Percentiles rank a stretch among this genome's conserved stretches.
phyloP scores from a whole-genome alignment of 2,888 invertebrate genomes.

The Eurytoma adleriae region DNA sequence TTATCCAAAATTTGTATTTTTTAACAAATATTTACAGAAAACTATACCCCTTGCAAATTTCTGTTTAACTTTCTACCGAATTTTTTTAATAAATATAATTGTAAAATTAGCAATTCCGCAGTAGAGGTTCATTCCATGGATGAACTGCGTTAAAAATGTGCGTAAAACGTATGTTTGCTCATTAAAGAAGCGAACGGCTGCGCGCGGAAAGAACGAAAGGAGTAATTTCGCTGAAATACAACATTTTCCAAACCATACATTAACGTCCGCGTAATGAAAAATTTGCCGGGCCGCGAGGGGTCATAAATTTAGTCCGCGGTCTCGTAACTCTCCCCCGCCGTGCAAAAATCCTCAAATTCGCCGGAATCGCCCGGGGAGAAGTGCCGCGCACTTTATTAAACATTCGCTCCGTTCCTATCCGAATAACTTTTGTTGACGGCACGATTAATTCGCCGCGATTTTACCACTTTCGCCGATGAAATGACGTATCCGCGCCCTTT shows the following conservation, averaged over 20 bases:
- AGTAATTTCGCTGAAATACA: slow-evolving; percentile 38
- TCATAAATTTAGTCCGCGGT: slow-evolving; percentile 31
- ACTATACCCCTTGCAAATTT: no score
- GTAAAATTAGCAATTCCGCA: no score
- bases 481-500: no score
- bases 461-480: no score
- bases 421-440: not conserved
- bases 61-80: no score
- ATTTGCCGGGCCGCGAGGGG: slow-evolving; percentile 5
- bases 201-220: slow-evolving; percentile 5
- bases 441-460: no score
- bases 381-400: slow-evolving; percentile 15
- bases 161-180: not conserved
- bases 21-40: no score
- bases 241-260: slow-evolving; percentile 32
- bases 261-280: slow-evolving; percentile 27
- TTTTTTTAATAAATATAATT: no score
- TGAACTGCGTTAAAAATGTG: not conserved
- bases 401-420: slow-evolving; percentile 7
- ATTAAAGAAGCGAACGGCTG: not conserved
- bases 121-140: no score
- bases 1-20: no score
- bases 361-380: no score
- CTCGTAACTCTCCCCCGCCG: slow-evolving; percentile 16
- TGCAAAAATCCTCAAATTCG: not conserved